These are phyloP conservation scores for Sclerodermus sp. DNA, from an alignment of 2,888 invertebrate species.

Conservation along the genomic window DNA sequence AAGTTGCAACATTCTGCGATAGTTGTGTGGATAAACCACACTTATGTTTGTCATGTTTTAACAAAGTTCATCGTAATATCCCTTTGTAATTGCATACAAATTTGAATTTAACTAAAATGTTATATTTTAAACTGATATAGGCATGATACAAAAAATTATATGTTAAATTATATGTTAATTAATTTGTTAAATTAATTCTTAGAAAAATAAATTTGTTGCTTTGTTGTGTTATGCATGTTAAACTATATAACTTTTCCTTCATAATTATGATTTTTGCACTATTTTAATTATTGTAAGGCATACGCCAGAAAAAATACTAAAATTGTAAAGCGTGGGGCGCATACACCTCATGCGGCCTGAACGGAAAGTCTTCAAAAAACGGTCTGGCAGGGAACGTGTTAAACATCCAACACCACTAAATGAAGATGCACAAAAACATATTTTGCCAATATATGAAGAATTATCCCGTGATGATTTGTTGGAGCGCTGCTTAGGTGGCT, in stretches of 20 bases:
- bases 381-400: background rate
- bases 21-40: too few species aligned
- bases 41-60: too few species aligned
- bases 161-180: too few species aligned
- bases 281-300: slow-evolving; percentile 10
- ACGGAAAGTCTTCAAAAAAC: too few species aligned
- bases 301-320: slow-evolving; percentile 7
- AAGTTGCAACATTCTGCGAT: too few species aligned
- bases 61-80: too few species aligned
- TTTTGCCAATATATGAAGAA: slow-evolving; percentile 13
- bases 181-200: slow-evolving; percentile 7
- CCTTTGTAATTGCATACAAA: too few species aligned
- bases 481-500: slow-evolving; percentile 14
- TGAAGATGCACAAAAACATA: slow-evolving; percentile 6
- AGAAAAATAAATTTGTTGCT: slow-evolving; percentile 7
- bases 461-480: slow-evolving; percentile 15
- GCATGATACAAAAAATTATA: too few species aligned
- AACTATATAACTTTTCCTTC: slow-evolving; percentile 6
- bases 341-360: background rate
- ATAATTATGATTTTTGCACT: slow-evolving; percentile 10
- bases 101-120: too few species aligned
- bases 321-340: slow-evolving; percentile 2
- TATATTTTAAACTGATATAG: too few species aligned
- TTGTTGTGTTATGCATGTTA: slow-evolving; percentile 6
- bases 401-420: slow-evolving; percentile 8